Conservation (phyloP, 2,113 vertebrate genomes). For the Nesoenas mayeri region DNA sequence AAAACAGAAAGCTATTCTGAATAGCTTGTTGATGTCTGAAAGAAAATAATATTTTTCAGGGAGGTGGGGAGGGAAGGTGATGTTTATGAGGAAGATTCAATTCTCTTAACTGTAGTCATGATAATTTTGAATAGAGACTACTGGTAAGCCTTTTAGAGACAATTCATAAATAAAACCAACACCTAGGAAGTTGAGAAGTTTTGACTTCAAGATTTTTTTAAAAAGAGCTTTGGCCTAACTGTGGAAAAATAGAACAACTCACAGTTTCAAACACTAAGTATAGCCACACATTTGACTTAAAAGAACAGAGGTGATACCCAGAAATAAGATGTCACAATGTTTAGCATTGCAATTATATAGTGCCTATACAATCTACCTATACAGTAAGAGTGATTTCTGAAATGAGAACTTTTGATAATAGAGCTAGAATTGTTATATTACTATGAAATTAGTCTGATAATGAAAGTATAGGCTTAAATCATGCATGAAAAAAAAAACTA, state of each 20-base stretch:
- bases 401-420: not conserved
- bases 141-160: not conserved
- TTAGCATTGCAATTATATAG: not conserved
- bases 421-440: not conserved
- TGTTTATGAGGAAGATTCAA: not conserved
- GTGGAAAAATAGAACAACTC: not conserved
- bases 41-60: not conserved
- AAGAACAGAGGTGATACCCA: not conserved
- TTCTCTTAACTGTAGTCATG: not conserved
- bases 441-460: not conserved
- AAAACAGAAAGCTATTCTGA: not conserved
- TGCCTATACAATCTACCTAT: not conserved
- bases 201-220: not conserved
- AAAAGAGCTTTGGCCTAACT: not conserved
- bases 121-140: not conserved
- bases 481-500: not conserved
- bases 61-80: accelerated
- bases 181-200: not conserved
- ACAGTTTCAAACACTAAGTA: not conserved
- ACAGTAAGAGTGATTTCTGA: not conserved
- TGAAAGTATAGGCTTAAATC: not conserved
- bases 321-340: not conserved
- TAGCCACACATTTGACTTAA: not conserved
- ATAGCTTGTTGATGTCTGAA: not conserved
- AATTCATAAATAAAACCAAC: not conserved